A percentile compares a stretch with the other conserved stretches of the same genome.
Conservation (phyloP, 2,888 invertebrate species). For the Acleris laterana region DNA sequence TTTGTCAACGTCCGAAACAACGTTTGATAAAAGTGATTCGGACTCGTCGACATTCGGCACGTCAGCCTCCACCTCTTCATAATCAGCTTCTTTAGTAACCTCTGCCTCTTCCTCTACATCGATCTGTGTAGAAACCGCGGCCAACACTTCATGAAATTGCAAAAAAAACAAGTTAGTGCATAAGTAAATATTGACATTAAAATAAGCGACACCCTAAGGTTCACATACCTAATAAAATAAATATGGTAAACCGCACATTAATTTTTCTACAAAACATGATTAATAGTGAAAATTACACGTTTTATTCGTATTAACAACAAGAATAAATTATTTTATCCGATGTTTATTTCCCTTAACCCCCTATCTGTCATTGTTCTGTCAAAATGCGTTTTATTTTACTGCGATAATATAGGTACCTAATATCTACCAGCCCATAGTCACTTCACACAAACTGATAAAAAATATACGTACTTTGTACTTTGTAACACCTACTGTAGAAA, state of each 20-base stretch:
- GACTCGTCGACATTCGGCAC: slow-evolving; percentile 76
- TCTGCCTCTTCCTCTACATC: slow-evolving; percentile 67
- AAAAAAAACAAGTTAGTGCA: slow-evolving; percentile 8
- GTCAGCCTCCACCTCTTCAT: slow-evolving; percentile 58
- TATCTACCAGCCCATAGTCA: no score
- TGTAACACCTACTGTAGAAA: no score
- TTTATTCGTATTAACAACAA: neutral
- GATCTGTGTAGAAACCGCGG: slow-evolving; percentile 56
- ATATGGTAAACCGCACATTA: slow-evolving; percentile 9
- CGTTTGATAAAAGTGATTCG: slow-evolving; percentile 73
- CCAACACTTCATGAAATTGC: slow-evolving; percentile 50
- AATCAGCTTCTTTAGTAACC: slow-evolving; percentile 44
- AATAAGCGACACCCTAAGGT: neutral
- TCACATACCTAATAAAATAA: slow-evolving; percentile 27
- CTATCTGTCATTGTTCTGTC: neutral
- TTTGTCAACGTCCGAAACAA: slow-evolving; percentile 76
- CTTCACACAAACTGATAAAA: no score
- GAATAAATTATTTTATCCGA: slow-evolving; percentile 1
- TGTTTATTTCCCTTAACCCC: slow-evolving; percentile 18
- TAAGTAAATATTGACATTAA: neutral
- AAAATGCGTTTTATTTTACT: neutral
- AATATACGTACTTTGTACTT: no score
- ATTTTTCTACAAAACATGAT: slow-evolving; percentile 13
- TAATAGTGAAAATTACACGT: neutral
- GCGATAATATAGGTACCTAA: no score